These are phyloP conservation scores for Microchirus variegatus DNA, from an alignment of 2,797 vertebrate species.

Conservation along the genomic window DNA sequence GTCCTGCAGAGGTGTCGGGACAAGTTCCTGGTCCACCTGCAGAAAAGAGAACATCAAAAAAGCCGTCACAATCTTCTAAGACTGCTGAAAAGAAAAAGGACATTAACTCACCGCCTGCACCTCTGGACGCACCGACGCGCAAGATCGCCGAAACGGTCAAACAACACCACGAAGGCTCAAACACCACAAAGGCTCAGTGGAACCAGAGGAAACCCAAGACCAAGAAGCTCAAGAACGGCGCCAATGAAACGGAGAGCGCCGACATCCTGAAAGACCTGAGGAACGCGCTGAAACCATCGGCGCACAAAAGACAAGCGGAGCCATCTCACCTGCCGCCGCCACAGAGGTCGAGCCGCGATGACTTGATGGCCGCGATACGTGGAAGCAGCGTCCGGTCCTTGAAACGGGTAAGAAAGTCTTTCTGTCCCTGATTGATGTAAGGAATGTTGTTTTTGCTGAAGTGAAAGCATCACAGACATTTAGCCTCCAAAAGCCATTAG, in stretches of 20 bases:
- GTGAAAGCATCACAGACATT: slow-evolving; percentile 20
- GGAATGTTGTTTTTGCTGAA: slow-evolving; percentile 4
- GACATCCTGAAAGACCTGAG: slow-evolving; percentile 86
- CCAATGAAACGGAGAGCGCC: slow-evolving; percentile 79
- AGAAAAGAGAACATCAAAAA: slow-evolving; percentile 77
- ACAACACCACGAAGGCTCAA: slow-evolving; percentile 82
- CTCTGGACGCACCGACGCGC: slow-evolving; percentile 70
- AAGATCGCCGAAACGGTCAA: slow-evolving; percentile 88
- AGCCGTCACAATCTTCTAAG: slow-evolving; percentile 80
- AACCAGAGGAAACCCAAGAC: slow-evolving; percentile 82
- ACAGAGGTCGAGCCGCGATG: slow-evolving; percentile 82
- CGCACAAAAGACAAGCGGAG: slow-evolving; percentile 82
- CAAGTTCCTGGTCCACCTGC: slow-evolving; percentile 56
- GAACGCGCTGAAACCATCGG: slow-evolving; percentile 83
- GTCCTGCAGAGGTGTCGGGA: slow-evolving; percentile 59
- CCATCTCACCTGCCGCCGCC: slow-evolving; percentile 76
- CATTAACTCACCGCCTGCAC: slow-evolving; percentile 37
- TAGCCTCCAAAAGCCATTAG: slow-evolving; percentile 31
- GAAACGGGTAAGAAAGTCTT: slow-evolving; percentile 79
- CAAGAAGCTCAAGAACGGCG: slow-evolving; percentile 83
- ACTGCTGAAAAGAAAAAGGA: slow-evolving; percentile 70
- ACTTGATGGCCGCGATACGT: slow-evolving; percentile 89
- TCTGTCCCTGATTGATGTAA: not conserved
- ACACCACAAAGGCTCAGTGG: slow-evolving; percentile 65
- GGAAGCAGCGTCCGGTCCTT: slow-evolving; percentile 85